These are phyloP conservation scores for Dusona sp. DNA, from an alignment of 2,888 invertebrate species.

Conservation along the genomic window DNA sequence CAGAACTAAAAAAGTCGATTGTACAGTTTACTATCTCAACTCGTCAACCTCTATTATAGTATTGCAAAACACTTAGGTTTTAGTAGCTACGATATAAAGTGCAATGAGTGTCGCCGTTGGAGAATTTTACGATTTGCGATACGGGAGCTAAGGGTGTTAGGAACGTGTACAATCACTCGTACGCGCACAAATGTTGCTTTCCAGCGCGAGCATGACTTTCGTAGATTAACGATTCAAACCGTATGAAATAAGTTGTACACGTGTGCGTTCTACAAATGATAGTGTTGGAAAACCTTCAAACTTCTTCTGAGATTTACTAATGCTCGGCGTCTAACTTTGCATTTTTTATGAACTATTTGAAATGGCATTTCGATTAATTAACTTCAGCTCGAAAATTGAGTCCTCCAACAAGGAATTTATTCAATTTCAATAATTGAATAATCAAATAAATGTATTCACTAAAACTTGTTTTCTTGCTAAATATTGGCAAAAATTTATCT, in stretches of 20 bases:
- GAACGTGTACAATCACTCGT: slow-evolving; percentile 25
- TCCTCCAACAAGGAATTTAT: neutral
- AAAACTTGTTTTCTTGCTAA: neutral
- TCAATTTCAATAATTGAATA: neutral
- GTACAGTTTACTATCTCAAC: slow-evolving; percentile 28
- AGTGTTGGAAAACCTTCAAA: slow-evolving; percentile 24
- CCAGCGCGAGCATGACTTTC: neutral
- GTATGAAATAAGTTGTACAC: slow-evolving; percentile 11
- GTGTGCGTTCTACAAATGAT: slow-evolving; percentile 5
- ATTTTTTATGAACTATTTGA: neutral
- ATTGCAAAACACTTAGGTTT: slow-evolving; percentile 37
- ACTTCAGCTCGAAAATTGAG: neutral
- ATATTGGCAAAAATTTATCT: neutral
- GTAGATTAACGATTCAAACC: slow-evolving; percentile 1
- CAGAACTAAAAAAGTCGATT: slow-evolving; percentile 5
- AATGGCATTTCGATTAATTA: neutral
- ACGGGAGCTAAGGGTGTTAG: slow-evolving; percentile 15
- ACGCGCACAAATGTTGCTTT: neutral
- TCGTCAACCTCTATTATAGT: slow-evolving; percentile 50
- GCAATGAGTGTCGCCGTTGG: slow-evolving; percentile 28
- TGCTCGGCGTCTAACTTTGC: neutral
- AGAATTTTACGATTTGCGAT: slow-evolving; percentile 56
- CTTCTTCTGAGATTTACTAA: neutral
- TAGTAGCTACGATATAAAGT: slow-evolving; percentile 40
- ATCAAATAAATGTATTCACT: neutral